phyloP scores from a whole-genome alignment of 2,113 vertebrate species.

The Chascanopsetta lugubris region DNA sequence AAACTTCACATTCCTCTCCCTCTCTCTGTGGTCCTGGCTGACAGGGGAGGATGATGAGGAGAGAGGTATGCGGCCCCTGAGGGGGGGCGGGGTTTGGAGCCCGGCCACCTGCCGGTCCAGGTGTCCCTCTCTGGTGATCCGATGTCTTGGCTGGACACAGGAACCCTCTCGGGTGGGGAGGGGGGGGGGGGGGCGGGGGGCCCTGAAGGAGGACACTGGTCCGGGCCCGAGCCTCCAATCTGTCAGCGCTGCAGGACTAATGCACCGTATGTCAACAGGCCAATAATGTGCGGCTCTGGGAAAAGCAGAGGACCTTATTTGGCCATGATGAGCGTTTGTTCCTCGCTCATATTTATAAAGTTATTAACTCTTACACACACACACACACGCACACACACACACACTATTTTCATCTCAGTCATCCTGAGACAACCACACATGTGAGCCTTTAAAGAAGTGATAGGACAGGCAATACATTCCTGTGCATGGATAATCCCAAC shows the following conservation, averaged over 20 bases:
- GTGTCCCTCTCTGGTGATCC: conserved; percentile 70
- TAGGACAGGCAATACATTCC: conserved; percentile 72
- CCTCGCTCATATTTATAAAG: conserved; percentile 14
- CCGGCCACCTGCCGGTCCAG: conserved; percentile 75
- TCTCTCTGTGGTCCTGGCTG: conserved; percentile 51
- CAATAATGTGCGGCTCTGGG: conserved; percentile 51
- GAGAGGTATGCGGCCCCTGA: conserved; percentile 67
- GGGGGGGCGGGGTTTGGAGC: conserved; percentile 63
- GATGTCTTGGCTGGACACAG: conserved; percentile 67
- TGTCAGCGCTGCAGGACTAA: conserved; percentile 63
- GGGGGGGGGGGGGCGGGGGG: too few relatives aligned
- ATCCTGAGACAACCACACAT: conserved; percentile 38
- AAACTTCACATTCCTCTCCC: conserved; percentile 54
- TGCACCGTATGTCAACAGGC: conserved; percentile 64
- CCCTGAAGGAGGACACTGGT: too few relatives aligned
- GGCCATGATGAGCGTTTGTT: conserved; percentile 19
- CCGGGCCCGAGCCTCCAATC: conserved; percentile 53
- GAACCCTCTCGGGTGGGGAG: conserved; percentile 45
- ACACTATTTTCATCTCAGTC: conserved; percentile 1
- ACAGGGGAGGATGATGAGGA: conserved; percentile 63
- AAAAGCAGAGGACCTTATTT: conserved; percentile 59
- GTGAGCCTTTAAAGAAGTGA: conserved; percentile 54
- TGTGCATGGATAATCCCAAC: conserved; percentile 68
- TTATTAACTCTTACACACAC: not conserved
- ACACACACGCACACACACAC: not conserved